Percentiles rank a stretch among this genome's conserved stretches.
phyloP scores from a whole-genome alignment of 2,113 vertebrate species.

The Hymenochirus boettgeri region DNA sequence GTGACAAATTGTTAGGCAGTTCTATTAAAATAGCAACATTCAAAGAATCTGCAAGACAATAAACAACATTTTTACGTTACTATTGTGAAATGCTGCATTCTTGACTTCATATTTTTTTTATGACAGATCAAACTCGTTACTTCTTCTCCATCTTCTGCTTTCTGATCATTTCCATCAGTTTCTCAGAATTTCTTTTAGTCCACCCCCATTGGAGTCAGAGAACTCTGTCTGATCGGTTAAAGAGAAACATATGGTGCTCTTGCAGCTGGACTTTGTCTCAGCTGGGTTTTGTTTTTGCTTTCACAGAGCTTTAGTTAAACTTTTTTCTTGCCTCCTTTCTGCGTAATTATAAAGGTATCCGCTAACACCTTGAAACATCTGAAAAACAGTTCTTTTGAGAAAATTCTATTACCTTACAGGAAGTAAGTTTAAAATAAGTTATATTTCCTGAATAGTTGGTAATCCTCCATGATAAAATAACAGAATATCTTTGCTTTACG shows the following conservation, averaged over 20 bases:
- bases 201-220: background rate
- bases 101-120: too few species aligned
- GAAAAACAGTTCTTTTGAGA: background rate
- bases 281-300: conserved; percentile 5
- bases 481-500: too few species aligned
- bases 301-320: background rate
- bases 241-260: conserved; percentile 1
- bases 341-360: background rate
- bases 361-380: background rate
- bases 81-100: too few species aligned
- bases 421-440: background rate
- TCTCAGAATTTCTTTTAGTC: background rate
- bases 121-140: background rate
- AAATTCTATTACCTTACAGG: background rate
- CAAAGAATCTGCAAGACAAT: too few species aligned
- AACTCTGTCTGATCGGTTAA: conserved; percentile 6
- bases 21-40: too few species aligned
- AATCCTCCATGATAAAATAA: background rate
- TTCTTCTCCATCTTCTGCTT: background rate
- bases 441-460: background rate
- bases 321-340: background rate
- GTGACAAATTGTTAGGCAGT: too few species aligned
- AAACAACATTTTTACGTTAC: too few species aligned
- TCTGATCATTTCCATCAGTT: background rate
- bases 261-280: conserved; percentile 6